A percentile compares a stretch with the other conserved stretches of the same genome.
Conservation (phyloP, 2,113 vertebrate genomes). For the Meriones unguiculatus region DNA sequence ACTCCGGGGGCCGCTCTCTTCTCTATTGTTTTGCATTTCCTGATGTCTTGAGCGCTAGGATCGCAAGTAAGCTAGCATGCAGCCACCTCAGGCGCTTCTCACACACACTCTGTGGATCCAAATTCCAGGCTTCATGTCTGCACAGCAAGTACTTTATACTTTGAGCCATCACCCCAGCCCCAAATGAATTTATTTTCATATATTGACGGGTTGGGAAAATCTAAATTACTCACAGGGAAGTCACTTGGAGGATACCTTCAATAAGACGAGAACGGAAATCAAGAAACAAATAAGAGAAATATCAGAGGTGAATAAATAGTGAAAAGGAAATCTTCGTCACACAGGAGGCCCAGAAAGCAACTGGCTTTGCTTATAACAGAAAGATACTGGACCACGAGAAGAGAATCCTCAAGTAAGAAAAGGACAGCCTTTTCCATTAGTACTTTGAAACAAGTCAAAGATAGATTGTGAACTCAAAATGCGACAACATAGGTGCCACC, state of each 20-base stretch:
- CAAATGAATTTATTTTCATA: background rate
- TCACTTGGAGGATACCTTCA: background rate
- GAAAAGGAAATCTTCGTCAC: background rate
- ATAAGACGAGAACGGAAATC: background rate
- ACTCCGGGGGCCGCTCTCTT: too few relatives aligned
- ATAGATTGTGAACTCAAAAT: background rate
- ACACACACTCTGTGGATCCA: too few relatives aligned
- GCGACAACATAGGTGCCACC: too few relatives aligned
- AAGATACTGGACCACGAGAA: background rate
- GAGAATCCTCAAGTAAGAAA: background rate
- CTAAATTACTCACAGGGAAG: background rate
- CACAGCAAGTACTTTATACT: background rate
- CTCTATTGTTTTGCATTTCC: background rate
- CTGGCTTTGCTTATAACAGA: background rate
- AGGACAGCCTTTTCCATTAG: background rate
- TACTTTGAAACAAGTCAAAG: background rate
- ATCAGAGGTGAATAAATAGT: background rate
- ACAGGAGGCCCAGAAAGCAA: background rate
- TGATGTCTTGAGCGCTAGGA: background rate
- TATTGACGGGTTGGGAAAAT: too few relatives aligned
- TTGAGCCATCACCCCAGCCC: background rate
- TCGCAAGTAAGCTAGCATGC: too few relatives aligned
- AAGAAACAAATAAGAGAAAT: background rate
- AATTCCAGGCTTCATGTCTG: background rate
- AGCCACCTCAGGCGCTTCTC: too few relatives aligned